phyloP scores from a whole-genome alignment of 2,797 vertebrate species.

The Hydrophis major region DNA sequence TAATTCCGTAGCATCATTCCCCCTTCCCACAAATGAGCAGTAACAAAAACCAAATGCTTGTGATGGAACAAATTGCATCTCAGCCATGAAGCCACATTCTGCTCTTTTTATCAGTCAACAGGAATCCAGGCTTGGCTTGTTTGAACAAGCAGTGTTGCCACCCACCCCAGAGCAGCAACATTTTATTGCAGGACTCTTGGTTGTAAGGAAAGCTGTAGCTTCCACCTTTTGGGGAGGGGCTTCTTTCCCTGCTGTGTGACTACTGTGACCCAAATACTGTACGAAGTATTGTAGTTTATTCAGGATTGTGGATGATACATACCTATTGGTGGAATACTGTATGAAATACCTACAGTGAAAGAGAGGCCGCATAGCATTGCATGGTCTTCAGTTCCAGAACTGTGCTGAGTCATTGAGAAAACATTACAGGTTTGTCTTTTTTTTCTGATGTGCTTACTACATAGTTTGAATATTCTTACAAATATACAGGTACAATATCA shows the following conservation, averaged over 20 bases:
- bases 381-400: background rate
- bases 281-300: background rate
- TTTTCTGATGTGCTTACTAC: background rate
- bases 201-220: background rate
- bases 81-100: background rate
- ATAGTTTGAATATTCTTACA: background rate
- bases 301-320: background rate
- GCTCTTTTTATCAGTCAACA: conserved; percentile 6
- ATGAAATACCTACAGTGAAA: background rate
- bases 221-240: too few relatives aligned
- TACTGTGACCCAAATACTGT: too few relatives aligned
- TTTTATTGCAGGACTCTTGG: background rate
- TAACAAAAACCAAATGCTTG: background rate
- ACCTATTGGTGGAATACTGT: background rate
- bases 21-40: background rate
- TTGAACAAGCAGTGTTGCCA: background rate
- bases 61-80: background rate
- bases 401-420: background rate
- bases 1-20: background rate
- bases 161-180: background rate
- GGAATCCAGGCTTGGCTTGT: background rate
- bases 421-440: too few relatives aligned
- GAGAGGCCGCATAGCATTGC: background rate
- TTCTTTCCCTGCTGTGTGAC: background rate
- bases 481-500: background rate